These are phyloP conservation scores for Pyrocephalus nanus DNA, from an alignment of 2,797 vertebrate genomes.

Conservation along the genomic window DNA sequence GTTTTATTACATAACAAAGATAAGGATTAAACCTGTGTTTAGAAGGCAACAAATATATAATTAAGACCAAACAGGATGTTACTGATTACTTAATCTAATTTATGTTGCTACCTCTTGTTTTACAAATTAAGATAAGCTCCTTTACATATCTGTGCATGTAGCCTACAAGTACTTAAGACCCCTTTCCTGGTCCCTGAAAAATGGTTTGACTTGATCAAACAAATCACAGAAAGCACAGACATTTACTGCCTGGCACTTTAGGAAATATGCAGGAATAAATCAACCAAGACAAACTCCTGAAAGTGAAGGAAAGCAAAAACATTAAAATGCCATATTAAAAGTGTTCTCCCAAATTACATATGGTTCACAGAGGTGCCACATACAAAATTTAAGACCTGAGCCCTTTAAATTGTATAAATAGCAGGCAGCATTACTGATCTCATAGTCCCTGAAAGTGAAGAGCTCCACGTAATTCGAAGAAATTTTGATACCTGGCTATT, in stretches of 20 bases:
- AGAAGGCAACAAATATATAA: neutral
- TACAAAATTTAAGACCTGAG: constrained; percentile 24
- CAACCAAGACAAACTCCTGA: neutral
- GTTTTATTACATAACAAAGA: neutral
- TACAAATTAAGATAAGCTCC: constrained; percentile 31
- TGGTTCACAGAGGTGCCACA: constrained; percentile 29
- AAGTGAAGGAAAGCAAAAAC: constrained; percentile 31
- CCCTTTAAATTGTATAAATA: neutral
- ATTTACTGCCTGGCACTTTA: neutral
- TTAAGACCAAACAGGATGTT: neutral
- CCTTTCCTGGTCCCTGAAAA: neutral
- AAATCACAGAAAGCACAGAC: neutral
- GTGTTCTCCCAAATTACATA: constrained; percentile 41
- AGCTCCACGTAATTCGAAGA: accelerated
- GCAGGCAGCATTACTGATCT: neutral
- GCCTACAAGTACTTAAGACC: neutral
- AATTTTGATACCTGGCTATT: neutral
- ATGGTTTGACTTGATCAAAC: neutral
- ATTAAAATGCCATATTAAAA: constrained; percentile 47
- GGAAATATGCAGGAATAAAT: constrained; percentile 32
- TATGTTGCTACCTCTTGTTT: neutral
- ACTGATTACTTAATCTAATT: constrained; percentile 19
- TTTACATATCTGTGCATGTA: neutral
- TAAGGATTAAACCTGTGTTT: constrained; percentile 1
- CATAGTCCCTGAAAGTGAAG: neutral